phyloP scores from a whole-genome alignment of 2,888 invertebrate genomes.

The Lydus trimaculatus region DNA sequence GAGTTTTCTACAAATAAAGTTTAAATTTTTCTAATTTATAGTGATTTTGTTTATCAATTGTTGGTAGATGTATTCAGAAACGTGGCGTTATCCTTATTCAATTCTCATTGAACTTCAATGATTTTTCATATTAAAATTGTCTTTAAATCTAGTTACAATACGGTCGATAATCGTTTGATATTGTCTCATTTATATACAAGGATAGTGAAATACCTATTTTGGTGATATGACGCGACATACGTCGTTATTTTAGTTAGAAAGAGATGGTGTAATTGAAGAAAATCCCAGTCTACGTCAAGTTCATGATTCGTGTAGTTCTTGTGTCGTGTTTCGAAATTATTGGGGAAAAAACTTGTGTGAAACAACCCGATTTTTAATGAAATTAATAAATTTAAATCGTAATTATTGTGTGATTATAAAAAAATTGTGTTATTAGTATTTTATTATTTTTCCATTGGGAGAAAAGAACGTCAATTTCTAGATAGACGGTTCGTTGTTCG shows the following conservation, averaged over 20 bases:
- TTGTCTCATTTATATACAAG: no score
- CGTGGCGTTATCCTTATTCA: not conserved
- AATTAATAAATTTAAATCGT: no score
- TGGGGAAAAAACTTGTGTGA: not conserved
- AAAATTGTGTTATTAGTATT: not conserved
- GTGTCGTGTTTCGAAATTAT: not conserved
- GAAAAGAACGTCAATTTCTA: not conserved
- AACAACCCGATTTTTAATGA: no score
- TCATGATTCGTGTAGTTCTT: slow-evolving; percentile 5
- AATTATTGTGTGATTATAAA: no score
- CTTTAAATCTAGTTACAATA: not conserved
- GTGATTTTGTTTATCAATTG: not conserved
- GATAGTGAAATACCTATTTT: not conserved
- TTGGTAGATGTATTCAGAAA: not conserved
- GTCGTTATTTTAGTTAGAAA: not conserved
- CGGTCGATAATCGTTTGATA: not conserved
- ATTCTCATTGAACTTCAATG: not conserved
- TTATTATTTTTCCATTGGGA: no score
- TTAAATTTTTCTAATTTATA: not conserved
- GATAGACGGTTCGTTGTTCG: slow-evolving; percentile 6
- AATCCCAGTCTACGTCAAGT: slow-evolving; percentile 5
- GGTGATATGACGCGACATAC: not conserved
- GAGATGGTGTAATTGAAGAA: not conserved
- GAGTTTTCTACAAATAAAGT: no score
- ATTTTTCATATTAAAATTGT: not conserved